Evolutionary conservation across 2,113 vertebrate genomes (phyloP), one percentile per base, ranked within the genome.

Genomic region (Tenrec ecaudatus): DNA sequence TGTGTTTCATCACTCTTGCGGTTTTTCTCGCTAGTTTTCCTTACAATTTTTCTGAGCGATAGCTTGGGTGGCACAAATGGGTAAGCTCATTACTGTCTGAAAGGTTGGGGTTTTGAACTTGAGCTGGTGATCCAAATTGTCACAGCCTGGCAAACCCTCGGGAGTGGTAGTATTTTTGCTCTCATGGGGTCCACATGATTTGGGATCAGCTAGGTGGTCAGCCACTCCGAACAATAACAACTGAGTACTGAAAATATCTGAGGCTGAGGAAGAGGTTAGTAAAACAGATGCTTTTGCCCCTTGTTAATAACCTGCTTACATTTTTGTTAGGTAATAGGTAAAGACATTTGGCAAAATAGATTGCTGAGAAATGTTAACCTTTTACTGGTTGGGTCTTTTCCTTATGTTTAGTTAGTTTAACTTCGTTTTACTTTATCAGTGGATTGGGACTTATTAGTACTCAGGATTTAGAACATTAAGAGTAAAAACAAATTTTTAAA

Each of bases 191-290:
- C 10, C 16, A 17, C 69, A 71, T 36, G 71, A 73, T 33, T 36
- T 3, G 16, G 71, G 19, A 38, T 33, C 4, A 5, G 33, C 31
- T 71, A 14, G 31, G 20, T 36, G 71, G n/a, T 27, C n/a, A 53
- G 47, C 47, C 47, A 12, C 47, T 53, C 5, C n/a, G 25, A 71
- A 71, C 69, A 71, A 36, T 8, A 73, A 2, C 36, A 33, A 17
- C n/a, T 93, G 38, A 84, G 43, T 8, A 83, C 53, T 76, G 86
- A 91, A 94, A 86, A 89, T 75, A 84, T 71, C 40, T 27, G 71
- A 58, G 90, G 36, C 62, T 89, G 29, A 40, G 40, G 40, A 40
- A 79, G 87, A 84, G 17, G 29, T n/a, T n/a, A n/a, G n/a, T 76
- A 81, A 95, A 85, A 71, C 60, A 81, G 20, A 88, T 19, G 23